phyloP scores from a whole-genome alignment of 1,140 invertebrate genomes.

The Dufourea novaeangliae region DNA sequence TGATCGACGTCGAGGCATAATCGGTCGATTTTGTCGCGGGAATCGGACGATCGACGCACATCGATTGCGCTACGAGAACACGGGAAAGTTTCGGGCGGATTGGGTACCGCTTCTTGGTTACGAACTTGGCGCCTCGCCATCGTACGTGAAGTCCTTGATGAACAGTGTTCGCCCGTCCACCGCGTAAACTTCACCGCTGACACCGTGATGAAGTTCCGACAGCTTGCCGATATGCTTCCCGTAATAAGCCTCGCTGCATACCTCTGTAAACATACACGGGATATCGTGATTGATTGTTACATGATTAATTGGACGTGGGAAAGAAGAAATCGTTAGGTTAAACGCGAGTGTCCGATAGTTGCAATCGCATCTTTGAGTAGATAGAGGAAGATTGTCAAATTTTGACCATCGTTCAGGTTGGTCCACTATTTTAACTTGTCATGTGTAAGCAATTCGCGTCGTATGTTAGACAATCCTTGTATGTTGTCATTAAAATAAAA shows the following conservation, averaged over 20 bases:
- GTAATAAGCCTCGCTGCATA: conserved; percentile 83
- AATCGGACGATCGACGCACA: not conserved
- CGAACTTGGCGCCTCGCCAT: conserved; percentile 92
- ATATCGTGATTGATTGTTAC: conserved; percentile 36
- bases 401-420: too few relatives aligned
- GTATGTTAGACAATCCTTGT: too few relatives aligned
- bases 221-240: conserved; percentile 91
- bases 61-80: too few relatives aligned
- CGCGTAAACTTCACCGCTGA: conserved; percentile 92
- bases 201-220: conserved; percentile 89
- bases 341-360: too few relatives aligned
- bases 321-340: not conserved
- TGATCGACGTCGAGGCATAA: too few relatives aligned
- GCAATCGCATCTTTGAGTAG: too few relatives aligned
- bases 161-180: conserved; percentile 93
- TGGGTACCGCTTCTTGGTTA: conserved; percentile 19
- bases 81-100: not conserved
- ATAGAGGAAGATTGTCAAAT: too few relatives aligned
- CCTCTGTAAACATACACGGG: conserved; percentile 66
- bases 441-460: too few relatives aligned
- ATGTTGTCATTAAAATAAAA: too few relatives aligned
- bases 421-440: too few relatives aligned
- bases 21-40: not conserved
- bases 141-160: conserved; percentile 93
- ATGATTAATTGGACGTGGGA: too few relatives aligned